A percentile compares a stretch with the other conserved stretches of the same genome.
Evolutionary conservation across 64 coral and sea anemone species (phyloP).

Genomic region (Stylophora pistillata): DNA sequence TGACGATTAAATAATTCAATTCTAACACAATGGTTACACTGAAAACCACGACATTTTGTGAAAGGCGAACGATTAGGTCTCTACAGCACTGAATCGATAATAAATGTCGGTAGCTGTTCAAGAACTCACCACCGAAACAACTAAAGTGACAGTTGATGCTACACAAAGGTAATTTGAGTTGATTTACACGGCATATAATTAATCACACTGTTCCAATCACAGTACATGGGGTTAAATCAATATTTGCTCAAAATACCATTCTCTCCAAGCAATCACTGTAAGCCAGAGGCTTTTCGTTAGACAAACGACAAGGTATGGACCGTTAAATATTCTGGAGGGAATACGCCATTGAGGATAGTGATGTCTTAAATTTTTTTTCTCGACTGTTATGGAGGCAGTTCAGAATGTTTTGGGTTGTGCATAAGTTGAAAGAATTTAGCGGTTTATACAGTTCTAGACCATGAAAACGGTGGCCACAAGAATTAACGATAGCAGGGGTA

Average conservation of each 20-base stretch:
- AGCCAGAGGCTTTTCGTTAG: no score
- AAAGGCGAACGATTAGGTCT: background rate
- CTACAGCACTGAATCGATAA: background rate
- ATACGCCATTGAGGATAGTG: no score
- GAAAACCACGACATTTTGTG: background rate
- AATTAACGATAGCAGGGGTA: no score
- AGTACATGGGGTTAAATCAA: slow-evolving; percentile 40
- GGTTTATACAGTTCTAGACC: no score
- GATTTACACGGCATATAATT: slow-evolving; percentile 14
- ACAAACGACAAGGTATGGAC: no score
- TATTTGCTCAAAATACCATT: background rate
- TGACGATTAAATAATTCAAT: background rate
- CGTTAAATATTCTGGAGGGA: no score
- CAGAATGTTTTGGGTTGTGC: no score
- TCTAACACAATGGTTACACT: background rate
- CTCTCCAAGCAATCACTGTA: background rate
- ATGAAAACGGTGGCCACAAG: no score
- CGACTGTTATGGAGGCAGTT: no score
- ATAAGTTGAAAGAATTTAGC: no score
- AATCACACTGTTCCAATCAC: background rate
- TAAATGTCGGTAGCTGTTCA: background rate
- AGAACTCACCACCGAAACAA: background rate
- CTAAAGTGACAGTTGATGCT: slow-evolving; percentile 3
- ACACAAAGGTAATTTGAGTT: background rate
- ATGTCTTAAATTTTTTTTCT: no score